Evolutionary conservation across 1,140 invertebrate species (phyloP).

Genomic region (Periplaneta americana): DNA sequence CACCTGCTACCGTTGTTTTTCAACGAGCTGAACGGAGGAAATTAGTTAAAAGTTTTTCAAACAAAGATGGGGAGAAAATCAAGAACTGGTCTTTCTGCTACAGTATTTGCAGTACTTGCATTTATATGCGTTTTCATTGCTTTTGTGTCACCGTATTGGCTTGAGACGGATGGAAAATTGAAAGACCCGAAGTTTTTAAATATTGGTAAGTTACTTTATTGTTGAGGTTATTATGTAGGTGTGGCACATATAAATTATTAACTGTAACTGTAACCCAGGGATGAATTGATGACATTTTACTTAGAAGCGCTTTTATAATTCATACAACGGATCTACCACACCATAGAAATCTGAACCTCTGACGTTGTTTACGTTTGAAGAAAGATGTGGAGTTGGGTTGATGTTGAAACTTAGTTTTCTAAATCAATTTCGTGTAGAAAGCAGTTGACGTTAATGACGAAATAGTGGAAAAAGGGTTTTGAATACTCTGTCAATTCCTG

Average conservation of each 20-base stretch:
- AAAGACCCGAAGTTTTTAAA: slow-evolving; percentile 72
- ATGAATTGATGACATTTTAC: not conserved
- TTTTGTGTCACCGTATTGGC: slow-evolving; percentile 90
- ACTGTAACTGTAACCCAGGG: not conserved
- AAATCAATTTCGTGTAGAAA: too few species aligned
- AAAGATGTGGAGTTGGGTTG: not conserved
- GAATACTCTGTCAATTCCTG: too few species aligned
- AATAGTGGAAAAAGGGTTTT: too few species aligned
- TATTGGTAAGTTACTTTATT: slow-evolving; percentile 54
- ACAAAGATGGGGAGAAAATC: slow-evolving; percentile 47
- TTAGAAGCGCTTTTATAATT: not conserved
- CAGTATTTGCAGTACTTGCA: slow-evolving; percentile 55
- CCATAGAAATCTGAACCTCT: not conserved
- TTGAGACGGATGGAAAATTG: slow-evolving; percentile 79
- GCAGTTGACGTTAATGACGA: too few species aligned
- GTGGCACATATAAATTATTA: not conserved
- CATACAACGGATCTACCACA: not conserved
- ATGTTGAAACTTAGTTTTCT: too few species aligned
- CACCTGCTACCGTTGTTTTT: too few species aligned
- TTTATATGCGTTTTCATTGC: slow-evolving; percentile 76
- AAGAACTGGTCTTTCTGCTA: slow-evolving; percentile 63
- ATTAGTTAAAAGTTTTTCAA: too few species aligned
- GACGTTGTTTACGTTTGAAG: not conserved
- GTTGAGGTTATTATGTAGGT: slow-evolving; percentile 12
- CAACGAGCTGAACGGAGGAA: too few species aligned